A percentile compares a stretch with the other conserved stretches of the same genome.
Conservation (phyloP, 2,888 invertebrate genomes). For the Dasypogon diadema region DNA sequence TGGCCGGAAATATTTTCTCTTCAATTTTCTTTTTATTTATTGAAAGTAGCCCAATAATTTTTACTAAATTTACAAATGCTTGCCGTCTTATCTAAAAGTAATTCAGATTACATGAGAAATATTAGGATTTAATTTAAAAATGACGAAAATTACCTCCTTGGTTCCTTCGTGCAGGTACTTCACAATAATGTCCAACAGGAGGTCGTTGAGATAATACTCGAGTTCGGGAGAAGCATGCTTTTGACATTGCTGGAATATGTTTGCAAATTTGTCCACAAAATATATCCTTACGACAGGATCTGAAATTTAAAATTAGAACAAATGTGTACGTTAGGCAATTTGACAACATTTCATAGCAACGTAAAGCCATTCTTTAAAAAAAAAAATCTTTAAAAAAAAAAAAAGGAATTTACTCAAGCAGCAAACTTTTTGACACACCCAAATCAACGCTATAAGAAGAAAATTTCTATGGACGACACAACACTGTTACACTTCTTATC, state of each 20-base stretch:
- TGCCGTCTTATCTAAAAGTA: constrained; percentile 52
- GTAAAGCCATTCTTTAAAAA: not conserved
- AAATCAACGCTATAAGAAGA: constrained; percentile 11
- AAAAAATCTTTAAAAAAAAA: not conserved
- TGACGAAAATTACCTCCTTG: constrained; percentile 44
- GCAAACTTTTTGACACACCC: constrained; percentile 41
- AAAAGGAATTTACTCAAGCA: too few relatives aligned
- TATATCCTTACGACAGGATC: constrained; percentile 41
- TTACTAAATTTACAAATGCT: constrained; percentile 47
- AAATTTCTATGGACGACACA: constrained; percentile 23
- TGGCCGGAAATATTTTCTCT: constrained; percentile 51
- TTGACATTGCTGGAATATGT: constrained; percentile 51
- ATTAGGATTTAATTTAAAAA: too few relatives aligned
- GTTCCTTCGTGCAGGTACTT: constrained; percentile 52
- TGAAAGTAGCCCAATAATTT: constrained; percentile 39
- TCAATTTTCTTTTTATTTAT: constrained; percentile 52
- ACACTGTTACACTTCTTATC: constrained; percentile 23
- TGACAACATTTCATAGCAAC: not conserved
- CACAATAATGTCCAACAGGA: constrained; percentile 54
- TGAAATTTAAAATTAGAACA: constrained; percentile 37
- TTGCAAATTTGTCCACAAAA: constrained; percentile 52
- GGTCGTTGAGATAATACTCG: constrained; percentile 54
- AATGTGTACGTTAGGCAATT: not conserved
- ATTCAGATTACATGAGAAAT: too few relatives aligned
- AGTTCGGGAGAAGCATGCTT: constrained; percentile 51